A percentile compares a stretch with the other conserved stretches of the same genome.
phyloP scores from a whole-genome alignment of 2,797 vertebrate species.

The Streptopelia turtur region DNA sequence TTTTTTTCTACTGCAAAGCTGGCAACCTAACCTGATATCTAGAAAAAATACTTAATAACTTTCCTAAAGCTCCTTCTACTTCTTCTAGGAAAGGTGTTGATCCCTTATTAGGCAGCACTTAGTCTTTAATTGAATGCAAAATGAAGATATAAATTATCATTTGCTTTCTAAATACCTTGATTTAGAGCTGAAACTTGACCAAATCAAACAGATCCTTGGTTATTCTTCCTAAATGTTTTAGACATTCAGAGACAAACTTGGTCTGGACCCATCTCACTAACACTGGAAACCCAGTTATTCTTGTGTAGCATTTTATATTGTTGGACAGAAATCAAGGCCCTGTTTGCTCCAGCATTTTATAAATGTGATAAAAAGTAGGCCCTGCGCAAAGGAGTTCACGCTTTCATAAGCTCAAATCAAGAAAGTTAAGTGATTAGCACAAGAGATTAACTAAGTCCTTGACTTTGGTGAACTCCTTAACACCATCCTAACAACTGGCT shows the following conservation, averaged over 20 bases:
- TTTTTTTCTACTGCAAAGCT: not conserved
- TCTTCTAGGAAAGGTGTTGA: not conserved
- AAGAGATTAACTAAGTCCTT: not conserved
- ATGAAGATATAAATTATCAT: fast-evolving
- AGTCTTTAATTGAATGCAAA: not conserved
- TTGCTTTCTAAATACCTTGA: not conserved
- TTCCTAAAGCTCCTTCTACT: not conserved
- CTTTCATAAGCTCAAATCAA: not conserved
- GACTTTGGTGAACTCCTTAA: not conserved
- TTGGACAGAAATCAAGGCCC: not conserved
- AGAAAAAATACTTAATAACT: not conserved
- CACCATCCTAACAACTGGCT: not conserved
- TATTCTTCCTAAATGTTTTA: not conserved
- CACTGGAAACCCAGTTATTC: not conserved
- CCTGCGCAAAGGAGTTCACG: not conserved
- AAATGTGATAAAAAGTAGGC: not conserved
- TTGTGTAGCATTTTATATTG: not conserved
- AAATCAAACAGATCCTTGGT: not conserved
- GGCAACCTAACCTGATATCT: not conserved
- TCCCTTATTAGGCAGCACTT: not conserved
- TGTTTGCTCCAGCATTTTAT: not conserved
- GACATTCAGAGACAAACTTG: not conserved
- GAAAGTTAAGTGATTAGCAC: not conserved
- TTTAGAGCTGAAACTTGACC: not conserved
- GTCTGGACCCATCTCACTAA: not conserved